Evolutionary conservation across 2,797 vertebrate genomes (phyloP), one percentile per base, ranked within the genome.

Genomic region (Peromyscus eremicus): DNA sequence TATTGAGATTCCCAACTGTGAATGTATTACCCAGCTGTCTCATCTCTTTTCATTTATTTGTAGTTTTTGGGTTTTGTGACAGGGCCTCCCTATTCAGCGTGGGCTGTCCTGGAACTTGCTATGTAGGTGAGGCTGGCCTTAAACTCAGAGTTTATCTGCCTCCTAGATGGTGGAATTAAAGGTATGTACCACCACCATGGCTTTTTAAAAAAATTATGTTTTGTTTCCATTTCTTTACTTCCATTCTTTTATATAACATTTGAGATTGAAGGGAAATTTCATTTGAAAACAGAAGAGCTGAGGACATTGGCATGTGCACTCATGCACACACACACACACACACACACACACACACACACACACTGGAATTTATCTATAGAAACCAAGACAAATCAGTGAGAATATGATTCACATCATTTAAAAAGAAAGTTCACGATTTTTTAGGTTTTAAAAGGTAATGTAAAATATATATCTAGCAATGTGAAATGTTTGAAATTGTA

Each of bases 401-500:
- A n/a, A 19, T 73, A 81, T 86, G 73, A 13, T 46, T 91, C 87
- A 27, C 4, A 29, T 79, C 52, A 91, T 37, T 94, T 70, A 46
- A 71, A 91, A 86, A 91, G 70, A n/a, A 87, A 91, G 17, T 52
- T 87, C 27, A 60, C 75, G 86, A 46, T 82, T 68, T 57, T 91
- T 76, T 52, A 88, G 52, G 32, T 34, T 43, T 55, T 86, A 52
- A 79, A 73, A 60, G 37, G 66, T 76, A 88, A n/a, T 37, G 32
- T n/a, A 83, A 71, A 88, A 62, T 83, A 70, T 84, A 60, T 84
- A 43, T 94, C 83, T 89, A 77, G 55, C 29, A 96, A 52, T 12
- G 80, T 34, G 77, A 55, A 92, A 55, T 55, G 84, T 75, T 81
- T 70, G 21, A 84, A 92, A 77, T 62, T 82, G 71, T 89, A 64